Evolutionary conservation across 2,888 invertebrate species (phyloP), one percentile per base, ranked within the genome.

Genomic region (Lypha dubia): DNA sequence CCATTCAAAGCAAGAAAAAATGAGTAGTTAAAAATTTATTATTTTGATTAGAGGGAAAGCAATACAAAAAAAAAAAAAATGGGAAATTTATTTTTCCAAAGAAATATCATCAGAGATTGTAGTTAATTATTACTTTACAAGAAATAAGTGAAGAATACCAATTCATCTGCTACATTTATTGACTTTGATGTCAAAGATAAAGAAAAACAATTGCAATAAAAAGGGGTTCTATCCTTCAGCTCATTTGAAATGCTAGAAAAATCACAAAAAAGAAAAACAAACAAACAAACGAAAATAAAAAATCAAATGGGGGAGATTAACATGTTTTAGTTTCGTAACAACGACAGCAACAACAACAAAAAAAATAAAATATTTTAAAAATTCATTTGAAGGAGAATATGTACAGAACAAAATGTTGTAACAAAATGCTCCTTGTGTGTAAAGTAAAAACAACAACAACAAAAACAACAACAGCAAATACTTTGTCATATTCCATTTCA

Each of bases 11-110:
- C 7, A 15, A 32, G 2, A 67, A 58, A 74, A 74, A 60, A 62
- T 5, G 53, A 60, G 46, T 60, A 83, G 77, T 83, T 83, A 83
- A 83, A 83, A 83, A 73, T 82, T 70, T 82, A 80, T 77, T 71
- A 65, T 71, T 77, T 82, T 77, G 73, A 74, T 73, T 74, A 70
- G 38, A 35, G 73, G 22, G n/a, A 24, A 60, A 24, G 15, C 56
- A 44, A n/a, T n/a, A n/a, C n/a, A n/a, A n/a, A n/a, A n/a, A n/a
- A n/a, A n/a, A 28, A 60, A 60, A 44, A 41, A 62, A 41, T 32
- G 56, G 35, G 24, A 38, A 38, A 13, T 51, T 20, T 15, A 58
- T 58, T 62, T 28, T 49, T 28, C 44, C 6, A 6, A 60, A 38
- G n/a, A 28, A 63, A 71, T 46, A 28, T 24, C 68, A 28, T 24